Evolutionary conservation across 2,888 invertebrate species (phyloP).

Genomic region (Tipula helvola): DNA sequence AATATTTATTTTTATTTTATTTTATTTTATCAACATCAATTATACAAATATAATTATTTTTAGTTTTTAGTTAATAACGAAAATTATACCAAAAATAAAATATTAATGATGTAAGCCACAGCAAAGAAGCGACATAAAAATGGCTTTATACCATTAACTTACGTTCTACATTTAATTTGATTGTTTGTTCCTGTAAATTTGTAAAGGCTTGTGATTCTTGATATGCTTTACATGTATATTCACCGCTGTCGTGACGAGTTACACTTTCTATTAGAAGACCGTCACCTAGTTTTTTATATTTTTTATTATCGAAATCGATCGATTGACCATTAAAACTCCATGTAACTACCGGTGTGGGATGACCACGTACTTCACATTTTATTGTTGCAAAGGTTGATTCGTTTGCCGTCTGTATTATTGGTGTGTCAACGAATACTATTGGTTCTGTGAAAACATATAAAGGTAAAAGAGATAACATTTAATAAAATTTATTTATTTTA

Average conservation of each 20-base stretch:
- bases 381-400: conserved; percentile 39
- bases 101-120: too few species aligned
- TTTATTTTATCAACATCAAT: too few species aligned
- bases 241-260: conserved; percentile 41
- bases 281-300: conserved; percentile 39
- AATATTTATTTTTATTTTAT: too few species aligned
- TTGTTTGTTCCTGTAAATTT: conserved; percentile 40
- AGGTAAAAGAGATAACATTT: conserved; percentile 12
- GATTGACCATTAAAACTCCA: conserved; percentile 38
- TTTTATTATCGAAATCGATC: conserved; percentile 26
- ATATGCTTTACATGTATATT: conserved; percentile 45
- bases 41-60: too few species aligned
- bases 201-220: conserved; percentile 40
- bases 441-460: conserved; percentile 35
- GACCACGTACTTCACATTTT: conserved; percentile 36
- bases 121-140: too few species aligned
- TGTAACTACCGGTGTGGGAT: conserved; percentile 35
- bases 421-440: conserved; percentile 42
- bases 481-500: neutral
- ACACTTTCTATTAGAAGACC: conserved; percentile 44
- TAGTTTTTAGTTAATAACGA: too few species aligned
- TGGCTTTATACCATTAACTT: conserved; percentile 29
- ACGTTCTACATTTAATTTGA: conserved; percentile 46
- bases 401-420: conserved; percentile 36
- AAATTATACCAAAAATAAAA: too few species aligned